A percentile compares a stretch with the other conserved stretches of the same genome.
These are phyloP conservation scores for Artemisiospiza belli DNA, from an alignment of 2,113 vertebrate genomes.

Conservation along the genomic window DNA sequence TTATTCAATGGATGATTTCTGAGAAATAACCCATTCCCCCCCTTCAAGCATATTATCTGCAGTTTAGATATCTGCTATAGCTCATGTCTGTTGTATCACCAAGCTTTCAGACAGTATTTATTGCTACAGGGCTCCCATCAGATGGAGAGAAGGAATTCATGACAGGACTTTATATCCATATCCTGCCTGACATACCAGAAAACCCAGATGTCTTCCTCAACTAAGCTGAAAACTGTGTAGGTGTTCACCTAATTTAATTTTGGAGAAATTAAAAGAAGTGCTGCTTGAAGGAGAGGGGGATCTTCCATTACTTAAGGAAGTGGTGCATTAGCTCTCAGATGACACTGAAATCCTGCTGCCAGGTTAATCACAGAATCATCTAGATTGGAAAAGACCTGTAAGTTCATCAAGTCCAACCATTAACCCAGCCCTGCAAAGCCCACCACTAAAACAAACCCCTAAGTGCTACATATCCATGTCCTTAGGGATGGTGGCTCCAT, in stretches of 20 bases:
- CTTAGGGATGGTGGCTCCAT: neutral
- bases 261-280: neutral
- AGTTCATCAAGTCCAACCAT: neutral
- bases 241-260: neutral
- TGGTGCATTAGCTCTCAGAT: neutral
- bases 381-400: neutral
- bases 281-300: neutral
- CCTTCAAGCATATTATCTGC: neutral
- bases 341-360: neutral
- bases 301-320: neutral
- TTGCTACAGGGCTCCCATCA: neutral
- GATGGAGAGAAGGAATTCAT: neutral
- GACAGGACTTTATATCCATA: neutral
- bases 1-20: neutral
- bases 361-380: neutral
- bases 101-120: neutral
- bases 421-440: neutral
- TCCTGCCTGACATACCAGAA: neutral
- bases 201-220: neutral
- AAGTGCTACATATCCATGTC: neutral
- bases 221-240: neutral
- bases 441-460: neutral
- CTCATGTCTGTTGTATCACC: neutral
- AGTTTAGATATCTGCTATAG: neutral
- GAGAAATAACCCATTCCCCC: neutral